phyloP scores from a whole-genome alignment of 1,140 invertebrate genomes.

The Musca domestica region DNA sequence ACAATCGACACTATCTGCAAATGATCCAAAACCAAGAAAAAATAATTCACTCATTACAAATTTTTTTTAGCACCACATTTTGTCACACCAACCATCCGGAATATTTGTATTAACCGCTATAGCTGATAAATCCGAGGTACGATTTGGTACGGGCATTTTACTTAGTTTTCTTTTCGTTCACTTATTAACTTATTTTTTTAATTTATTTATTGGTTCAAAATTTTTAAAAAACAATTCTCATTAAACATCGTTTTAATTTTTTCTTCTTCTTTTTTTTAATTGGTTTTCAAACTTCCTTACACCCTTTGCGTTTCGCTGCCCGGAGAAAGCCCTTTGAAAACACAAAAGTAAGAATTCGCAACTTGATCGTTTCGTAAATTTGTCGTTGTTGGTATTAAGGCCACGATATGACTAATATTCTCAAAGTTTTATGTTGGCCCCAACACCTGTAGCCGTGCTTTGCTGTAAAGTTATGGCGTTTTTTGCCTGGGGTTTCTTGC shows the following conservation, averaged over 20 bases:
- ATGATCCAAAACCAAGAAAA: not conserved
- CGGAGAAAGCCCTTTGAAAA: too few species aligned
- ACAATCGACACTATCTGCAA: constrained; percentile 60
- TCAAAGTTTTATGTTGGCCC: too few species aligned
- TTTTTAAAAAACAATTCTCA: not conserved
- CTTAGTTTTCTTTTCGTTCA: not conserved
- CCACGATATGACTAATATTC: too few species aligned
- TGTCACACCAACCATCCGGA: constrained; percentile 35
- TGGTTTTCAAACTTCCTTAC: too few species aligned
- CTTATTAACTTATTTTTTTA: not conserved
- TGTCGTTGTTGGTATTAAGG: too few species aligned
- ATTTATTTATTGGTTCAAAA: not conserved
- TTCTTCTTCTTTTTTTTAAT: not conserved
- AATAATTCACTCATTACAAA: not conserved
- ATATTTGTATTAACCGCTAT: constrained; percentile 49
- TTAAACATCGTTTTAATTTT: not conserved
- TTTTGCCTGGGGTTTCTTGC: too few species aligned
- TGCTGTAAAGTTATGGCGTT: too few species aligned
- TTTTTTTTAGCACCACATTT: not conserved
- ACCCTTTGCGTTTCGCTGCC: too few species aligned
- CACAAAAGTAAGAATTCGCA: too few species aligned
- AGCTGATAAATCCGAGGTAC: constrained; percentile 45
- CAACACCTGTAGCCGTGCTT: too few species aligned
- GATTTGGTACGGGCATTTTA: constrained; percentile 21
- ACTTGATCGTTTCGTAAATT: too few species aligned